Conservation (phyloP, 2,113 vertebrate species). For the Micronycteris hirsuta region DNA sequence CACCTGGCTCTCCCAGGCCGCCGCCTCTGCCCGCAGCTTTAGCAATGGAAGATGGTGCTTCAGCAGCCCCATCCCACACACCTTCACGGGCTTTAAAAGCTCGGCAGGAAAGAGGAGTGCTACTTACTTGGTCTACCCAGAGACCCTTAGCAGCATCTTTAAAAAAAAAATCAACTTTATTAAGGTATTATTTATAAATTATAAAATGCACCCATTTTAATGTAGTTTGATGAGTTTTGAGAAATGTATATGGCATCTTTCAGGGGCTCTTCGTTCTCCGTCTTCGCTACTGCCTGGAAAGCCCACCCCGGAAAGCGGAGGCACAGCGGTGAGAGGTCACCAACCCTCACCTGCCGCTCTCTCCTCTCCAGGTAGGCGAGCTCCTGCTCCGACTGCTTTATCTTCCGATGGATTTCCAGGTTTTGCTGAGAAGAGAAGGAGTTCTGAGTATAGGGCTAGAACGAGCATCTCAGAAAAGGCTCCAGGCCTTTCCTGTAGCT, state of each 20-base stretch:
- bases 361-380: conserved; percentile 94
- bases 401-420: conserved; percentile 96
- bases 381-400: conserved; percentile 94
- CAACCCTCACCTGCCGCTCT: conserved; percentile 86
- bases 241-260: background rate
- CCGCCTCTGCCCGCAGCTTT: background rate
- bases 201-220: background rate
- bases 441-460: background rate
- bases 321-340: background rate
- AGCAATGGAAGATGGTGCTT: background rate
- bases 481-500: background rate
- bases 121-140: background rate
- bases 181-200: background rate
- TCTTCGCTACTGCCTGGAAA: background rate
- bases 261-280: background rate
- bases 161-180: background rate
- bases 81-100: background rate
- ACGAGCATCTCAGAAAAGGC: background rate
- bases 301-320: background rate
- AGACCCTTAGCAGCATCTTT: background rate
- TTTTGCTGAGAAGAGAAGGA: conserved; percentile 90
- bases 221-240: background rate
- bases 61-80: background rate
- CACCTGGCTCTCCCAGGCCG: background rate
- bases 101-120: background rate